Evolutionary conservation across 2,888 invertebrate species (phyloP).

Genomic region (Epirrhoe alternata): DNA sequence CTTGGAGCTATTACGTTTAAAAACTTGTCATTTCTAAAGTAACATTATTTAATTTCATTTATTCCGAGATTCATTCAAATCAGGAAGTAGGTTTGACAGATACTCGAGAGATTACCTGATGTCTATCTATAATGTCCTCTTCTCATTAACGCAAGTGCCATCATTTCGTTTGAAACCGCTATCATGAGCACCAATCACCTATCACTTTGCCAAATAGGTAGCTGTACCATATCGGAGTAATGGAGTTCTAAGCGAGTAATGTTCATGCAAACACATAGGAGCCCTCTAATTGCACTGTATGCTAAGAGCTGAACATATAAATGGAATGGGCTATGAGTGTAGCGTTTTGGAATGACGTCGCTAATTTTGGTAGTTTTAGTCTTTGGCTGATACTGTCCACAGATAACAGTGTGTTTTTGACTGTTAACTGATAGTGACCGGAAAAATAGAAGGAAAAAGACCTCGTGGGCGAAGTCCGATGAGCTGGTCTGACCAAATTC

Average conservation of each 20-base stretch:
- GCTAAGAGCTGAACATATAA: background rate
- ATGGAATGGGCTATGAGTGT: background rate
- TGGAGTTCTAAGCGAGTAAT: constrained; percentile 1
- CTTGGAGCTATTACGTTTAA: too few relatives aligned
- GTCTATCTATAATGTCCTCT: background rate
- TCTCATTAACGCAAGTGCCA: background rate
- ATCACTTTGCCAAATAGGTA: background rate
- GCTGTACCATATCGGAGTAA: background rate
- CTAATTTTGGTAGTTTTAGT: background rate
- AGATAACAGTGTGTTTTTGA: too few relatives aligned
- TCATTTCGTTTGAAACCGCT: background rate
- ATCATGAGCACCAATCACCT: background rate
- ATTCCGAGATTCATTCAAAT: too few relatives aligned
- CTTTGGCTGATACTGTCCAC: too few relatives aligned
- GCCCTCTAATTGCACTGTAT: background rate
- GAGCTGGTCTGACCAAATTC: too few relatives aligned
- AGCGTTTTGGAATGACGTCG: background rate
- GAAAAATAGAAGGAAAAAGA: too few relatives aligned
- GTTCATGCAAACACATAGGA: background rate
- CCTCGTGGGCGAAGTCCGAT: too few relatives aligned
- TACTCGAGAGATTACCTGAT: background rate
- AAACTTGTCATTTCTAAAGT: too few relatives aligned
- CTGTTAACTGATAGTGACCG: too few relatives aligned
- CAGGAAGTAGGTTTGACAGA: background rate
- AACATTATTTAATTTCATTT: too few relatives aligned